These are phyloP conservation scores for Drosophila cognata DNA, from an alignment of 2,888 invertebrate genomes.

Conservation along the genomic window DNA sequence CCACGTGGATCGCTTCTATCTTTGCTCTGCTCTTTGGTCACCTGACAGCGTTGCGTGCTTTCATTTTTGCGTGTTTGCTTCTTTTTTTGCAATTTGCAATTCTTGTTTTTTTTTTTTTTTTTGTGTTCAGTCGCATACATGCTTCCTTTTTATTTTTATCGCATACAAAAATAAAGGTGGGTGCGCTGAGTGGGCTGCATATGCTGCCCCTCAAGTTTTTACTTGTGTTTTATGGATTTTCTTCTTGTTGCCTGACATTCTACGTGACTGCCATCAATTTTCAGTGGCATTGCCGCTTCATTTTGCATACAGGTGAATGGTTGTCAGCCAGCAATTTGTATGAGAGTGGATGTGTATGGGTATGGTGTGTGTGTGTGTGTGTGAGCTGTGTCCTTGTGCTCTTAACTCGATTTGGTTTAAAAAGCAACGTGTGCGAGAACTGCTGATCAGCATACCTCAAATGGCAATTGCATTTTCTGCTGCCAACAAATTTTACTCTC, in stretches of 20 bases:
- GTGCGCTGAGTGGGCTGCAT: constrained; percentile 13
- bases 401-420: constrained; percentile 78
- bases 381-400: constrained; percentile 60
- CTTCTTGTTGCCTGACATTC: constrained; percentile 59
- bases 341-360: not conserved
- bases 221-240: constrained; percentile 72
- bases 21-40: constrained; percentile 24
- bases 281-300: constrained; percentile 78
- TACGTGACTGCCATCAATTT: constrained; percentile 82
- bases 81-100: constrained; percentile 9
- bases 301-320: constrained; percentile 79
- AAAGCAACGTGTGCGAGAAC: constrained; percentile 67
- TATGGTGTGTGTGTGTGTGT: constrained; percentile 6
- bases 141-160: constrained; percentile 66
- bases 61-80: constrained; percentile 36
- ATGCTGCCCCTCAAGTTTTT: constrained; percentile 53
- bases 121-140: constrained; percentile 18
- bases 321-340: constrained; percentile 13
- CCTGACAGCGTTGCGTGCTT: constrained; percentile 36
- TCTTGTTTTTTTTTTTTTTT: constrained; percentile 35
- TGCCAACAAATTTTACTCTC: constrained; percentile 51
- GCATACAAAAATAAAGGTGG: constrained; percentile 34
- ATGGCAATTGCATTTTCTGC: constrained; percentile 58
- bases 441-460: constrained; percentile 75
- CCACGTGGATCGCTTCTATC: constrained; percentile 16